Conservation (phyloP, 2,113 vertebrate genomes). For the Nibea albiflora region DNA sequence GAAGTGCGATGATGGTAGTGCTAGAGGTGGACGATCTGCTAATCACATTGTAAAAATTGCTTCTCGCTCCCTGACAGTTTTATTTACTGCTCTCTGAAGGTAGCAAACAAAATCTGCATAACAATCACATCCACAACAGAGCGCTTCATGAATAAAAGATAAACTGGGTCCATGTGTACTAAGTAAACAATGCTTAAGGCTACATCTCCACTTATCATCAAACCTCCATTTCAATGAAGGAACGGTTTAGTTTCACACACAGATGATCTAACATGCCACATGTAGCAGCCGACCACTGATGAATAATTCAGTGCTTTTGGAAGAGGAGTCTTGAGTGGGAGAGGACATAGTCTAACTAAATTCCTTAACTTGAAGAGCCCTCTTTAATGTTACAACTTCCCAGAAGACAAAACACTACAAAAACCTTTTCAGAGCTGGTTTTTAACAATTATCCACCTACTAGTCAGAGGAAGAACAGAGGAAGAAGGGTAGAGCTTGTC, state of each 20-base stretch:
- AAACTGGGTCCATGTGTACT: slow-evolving; percentile 1
- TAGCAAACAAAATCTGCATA: slow-evolving; percentile 64
- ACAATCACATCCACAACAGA: slow-evolving; percentile 24
- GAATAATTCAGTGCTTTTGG: slow-evolving; percentile 54
- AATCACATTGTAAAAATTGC: slow-evolving; percentile 42
- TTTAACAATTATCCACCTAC: slow-evolving; percentile 33
- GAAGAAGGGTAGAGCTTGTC: slow-evolving; percentile 24
- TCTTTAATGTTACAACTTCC: slow-evolving; percentile 27
- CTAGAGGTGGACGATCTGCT: neutral
- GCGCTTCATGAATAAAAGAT: slow-evolving; percentile 67
- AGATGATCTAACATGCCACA: slow-evolving; percentile 46
- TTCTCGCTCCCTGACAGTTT: slow-evolving; percentile 30
- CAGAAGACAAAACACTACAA: slow-evolving; percentile 47
- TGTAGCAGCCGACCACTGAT: slow-evolving; percentile 28
- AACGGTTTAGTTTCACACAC: slow-evolving; percentile 55
- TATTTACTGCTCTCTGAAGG: slow-evolving; percentile 53
- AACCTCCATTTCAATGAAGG: slow-evolving; percentile 43
- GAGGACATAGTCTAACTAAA: slow-evolving; percentile 46
- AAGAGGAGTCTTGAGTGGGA: slow-evolving; percentile 34
- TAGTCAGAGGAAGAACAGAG: slow-evolving; percentile 28
- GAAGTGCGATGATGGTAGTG: neutral
- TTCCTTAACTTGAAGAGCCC: slow-evolving; percentile 59
- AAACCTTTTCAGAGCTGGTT: slow-evolving; percentile 24
- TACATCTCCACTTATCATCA: slow-evolving; percentile 44
- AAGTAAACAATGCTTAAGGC: slow-evolving; percentile 32